Conservation (phyloP, 2,888 invertebrate species). For the Mactromeris polynyma region DNA sequence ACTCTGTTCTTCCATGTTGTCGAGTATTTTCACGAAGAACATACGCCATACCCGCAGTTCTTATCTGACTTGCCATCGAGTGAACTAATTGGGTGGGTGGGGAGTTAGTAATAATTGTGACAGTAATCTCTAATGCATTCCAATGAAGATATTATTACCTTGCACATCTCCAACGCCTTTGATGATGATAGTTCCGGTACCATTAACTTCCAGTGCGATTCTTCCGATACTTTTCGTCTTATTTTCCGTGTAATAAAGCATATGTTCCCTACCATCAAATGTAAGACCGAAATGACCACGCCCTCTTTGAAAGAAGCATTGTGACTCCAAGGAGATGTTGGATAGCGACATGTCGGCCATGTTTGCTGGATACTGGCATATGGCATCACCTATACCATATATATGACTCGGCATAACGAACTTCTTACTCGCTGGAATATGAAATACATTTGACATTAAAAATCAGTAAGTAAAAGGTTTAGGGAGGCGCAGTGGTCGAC, state of each 20-base stretch:
- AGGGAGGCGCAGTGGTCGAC: too few species aligned
- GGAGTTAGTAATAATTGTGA: neutral
- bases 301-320: conserved; percentile 88
- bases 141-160: conserved; percentile 74
- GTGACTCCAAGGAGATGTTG: conserved; percentile 81
- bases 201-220: conserved; percentile 77
- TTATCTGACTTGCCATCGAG: too few species aligned
- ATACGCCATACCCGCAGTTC: too few species aligned
- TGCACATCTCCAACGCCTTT: conserved; percentile 82
- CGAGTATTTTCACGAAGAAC: too few species aligned
- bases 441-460: conserved; percentile 67
- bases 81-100: too few species aligned
- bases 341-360: conserved; percentile 83
- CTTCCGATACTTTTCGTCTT: conserved; percentile 81
- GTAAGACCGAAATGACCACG: conserved; percentile 80
- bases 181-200: conserved; percentile 77
- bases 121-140: too few species aligned
- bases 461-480: too few species aligned
- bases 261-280: conserved; percentile 77
- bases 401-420: conserved; percentile 87
- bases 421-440: conserved; percentile 85
- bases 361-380: conserved; percentile 85
- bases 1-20: too few species aligned
- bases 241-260: conserved; percentile 83
- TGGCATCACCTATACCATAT: conserved; percentile 83